A percentile compares a stretch with the other conserved stretches of the same genome.
phyloP scores from a whole-genome alignment of 2,888 invertebrate species.

The Tricholauxania praeusta region DNA sequence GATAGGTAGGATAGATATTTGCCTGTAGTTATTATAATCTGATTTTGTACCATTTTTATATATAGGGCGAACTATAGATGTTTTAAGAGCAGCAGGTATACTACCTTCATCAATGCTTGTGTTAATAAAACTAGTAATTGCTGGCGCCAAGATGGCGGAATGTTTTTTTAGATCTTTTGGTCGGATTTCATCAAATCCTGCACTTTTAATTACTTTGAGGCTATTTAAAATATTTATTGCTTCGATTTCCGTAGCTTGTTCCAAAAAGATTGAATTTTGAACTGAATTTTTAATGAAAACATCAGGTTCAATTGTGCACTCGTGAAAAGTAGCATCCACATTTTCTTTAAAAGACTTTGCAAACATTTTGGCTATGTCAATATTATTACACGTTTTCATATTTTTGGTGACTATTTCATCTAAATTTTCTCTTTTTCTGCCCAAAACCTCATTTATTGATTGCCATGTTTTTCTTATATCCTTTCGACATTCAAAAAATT shows the following conservation, averaged over 20 bases:
- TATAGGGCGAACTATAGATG: conserved; percentile 16
- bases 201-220: background rate
- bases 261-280: background rate
- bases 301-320: background rate
- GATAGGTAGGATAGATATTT: conserved; percentile 9
- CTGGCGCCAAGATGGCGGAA: conserved; percentile 8
- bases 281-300: background rate
- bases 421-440: conserved; percentile 5
- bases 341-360: background rate
- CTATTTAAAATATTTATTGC: background rate
- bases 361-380: background rate
- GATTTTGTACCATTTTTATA: conserved; percentile 32
- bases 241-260: background rate
- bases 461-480: conserved; percentile 28
- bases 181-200: background rate
- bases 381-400: background rate
- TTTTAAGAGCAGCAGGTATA: conserved; percentile 14
- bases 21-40: conserved; percentile 26
- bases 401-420: conserved; percentile 37
- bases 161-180: conserved; percentile 28
- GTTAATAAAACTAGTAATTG: conserved; percentile 1
- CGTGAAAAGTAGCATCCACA: background rate
- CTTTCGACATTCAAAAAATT: conserved; percentile 26
- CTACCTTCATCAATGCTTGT: conserved; percentile 2
- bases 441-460: background rate